Percentiles rank a stretch among this genome's conserved stretches.
phyloP scores from a whole-genome alignment of 2,888 invertebrate genomes.

The Lepidochrysops patricia region DNA sequence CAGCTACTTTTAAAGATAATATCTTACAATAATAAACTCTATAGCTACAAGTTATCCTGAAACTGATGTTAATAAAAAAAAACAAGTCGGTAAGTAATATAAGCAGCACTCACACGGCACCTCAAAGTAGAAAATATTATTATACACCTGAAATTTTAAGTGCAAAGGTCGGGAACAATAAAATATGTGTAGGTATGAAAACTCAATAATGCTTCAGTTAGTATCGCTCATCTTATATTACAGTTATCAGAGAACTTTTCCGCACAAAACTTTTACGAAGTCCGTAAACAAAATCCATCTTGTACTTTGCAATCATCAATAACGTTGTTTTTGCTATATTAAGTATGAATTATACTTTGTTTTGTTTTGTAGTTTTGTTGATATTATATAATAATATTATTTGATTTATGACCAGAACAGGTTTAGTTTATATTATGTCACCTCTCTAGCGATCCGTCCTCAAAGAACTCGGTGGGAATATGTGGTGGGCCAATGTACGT shows the following conservation, averaged over 20 bases:
- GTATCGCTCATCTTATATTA: constrained; percentile 27
- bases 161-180: background rate
- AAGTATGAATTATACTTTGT: constrained; percentile 5
- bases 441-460: no score
- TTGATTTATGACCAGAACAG: no score
- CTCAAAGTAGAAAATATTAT: background rate
- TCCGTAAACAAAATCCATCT: constrained; percentile 27
- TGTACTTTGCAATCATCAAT: constrained; percentile 10
- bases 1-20: no score
- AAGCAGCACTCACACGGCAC: background rate
- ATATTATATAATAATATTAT: background rate
- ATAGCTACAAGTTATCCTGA: no score
- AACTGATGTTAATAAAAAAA: no score
- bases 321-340: constrained; percentile 5
- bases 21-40: no score
- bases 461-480: no score
- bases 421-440: no score
- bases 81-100: background rate
- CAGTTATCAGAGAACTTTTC: constrained; percentile 26
- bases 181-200: constrained; percentile 17
- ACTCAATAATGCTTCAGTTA: constrained; percentile 22
- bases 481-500: no score
- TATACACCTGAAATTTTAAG: background rate
- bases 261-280: constrained; percentile 21
- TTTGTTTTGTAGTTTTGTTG: background rate